These are phyloP conservation scores for Autographa pulchrina DNA, from an alignment of 2,888 invertebrate genomes.

Conservation along the genomic window DNA sequence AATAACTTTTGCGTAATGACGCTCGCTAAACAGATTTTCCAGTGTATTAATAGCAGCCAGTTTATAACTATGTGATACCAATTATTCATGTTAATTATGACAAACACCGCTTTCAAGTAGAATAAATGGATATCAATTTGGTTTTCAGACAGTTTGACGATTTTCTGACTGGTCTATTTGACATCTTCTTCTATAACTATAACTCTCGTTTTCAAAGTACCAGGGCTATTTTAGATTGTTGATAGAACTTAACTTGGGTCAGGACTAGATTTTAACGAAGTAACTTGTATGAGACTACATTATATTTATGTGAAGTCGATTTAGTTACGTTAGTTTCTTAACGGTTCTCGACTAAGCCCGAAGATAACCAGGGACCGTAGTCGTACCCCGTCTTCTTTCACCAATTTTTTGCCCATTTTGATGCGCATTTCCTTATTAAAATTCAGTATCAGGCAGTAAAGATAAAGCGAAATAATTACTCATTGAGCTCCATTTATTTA, in stretches of 20 bases:
- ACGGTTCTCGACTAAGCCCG: too few relatives aligned
- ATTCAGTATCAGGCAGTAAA: background rate
- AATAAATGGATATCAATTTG: background rate
- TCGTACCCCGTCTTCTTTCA: background rate
- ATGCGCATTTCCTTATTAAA: background rate
- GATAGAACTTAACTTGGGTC: background rate
- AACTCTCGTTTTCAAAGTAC: too few relatives aligned
- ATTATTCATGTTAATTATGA: constrained; percentile 26
- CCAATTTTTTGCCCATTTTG: background rate
- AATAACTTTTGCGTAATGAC: constrained; percentile 51
- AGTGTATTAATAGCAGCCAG: constrained; percentile 21
- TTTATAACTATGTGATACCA: constrained; percentile 34
- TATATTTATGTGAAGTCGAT: too few relatives aligned
- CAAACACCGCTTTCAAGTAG: background rate
- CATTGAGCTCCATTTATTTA: background rate
- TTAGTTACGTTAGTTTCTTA: too few relatives aligned
- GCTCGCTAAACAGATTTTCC: constrained; percentile 37
- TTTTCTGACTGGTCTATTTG: background rate
- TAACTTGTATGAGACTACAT: too few relatives aligned
- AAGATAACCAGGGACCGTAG: too few relatives aligned
- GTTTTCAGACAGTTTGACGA: background rate
- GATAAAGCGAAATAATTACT: background rate
- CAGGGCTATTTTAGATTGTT: background rate
- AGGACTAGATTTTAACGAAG: too few relatives aligned
- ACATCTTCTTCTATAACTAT: background rate